Conservation (phyloP, 2,113 vertebrate genomes). For the Oncorhynchus nerka region DNA sequence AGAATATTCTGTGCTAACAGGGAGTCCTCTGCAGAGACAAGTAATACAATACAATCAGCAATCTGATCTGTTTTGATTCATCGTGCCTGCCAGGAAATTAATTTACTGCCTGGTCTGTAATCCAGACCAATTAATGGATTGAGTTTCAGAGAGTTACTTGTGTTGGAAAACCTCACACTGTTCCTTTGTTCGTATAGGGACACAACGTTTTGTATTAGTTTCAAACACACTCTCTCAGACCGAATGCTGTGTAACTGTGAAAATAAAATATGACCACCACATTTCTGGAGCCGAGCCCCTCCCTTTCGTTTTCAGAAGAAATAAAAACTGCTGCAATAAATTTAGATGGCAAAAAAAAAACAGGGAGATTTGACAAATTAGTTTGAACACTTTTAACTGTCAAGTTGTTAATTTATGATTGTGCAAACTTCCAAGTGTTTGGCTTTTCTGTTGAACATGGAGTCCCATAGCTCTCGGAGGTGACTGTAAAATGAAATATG, state of each 20-base stretch:
- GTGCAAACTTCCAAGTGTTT: constrained; percentile 78
- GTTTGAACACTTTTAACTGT: constrained; percentile 63
- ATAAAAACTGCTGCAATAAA: constrained; percentile 66
- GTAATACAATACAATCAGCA: too few species aligned
- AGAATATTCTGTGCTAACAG: too few species aligned
- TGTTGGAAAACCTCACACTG: constrained; percentile 14
- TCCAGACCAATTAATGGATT: constrained; percentile 31
- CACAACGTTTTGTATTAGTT: not conserved
- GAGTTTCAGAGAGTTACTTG: not conserved
- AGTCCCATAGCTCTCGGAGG: constrained; percentile 68
- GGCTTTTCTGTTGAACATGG: constrained; percentile 74
- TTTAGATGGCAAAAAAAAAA: constrained; percentile 56
- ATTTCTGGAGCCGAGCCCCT: constrained; percentile 7
- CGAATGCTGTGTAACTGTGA: not conserved
- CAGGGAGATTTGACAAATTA: constrained; percentile 74
- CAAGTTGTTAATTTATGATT: constrained; percentile 76
- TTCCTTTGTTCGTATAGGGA: constrained; percentile 14
- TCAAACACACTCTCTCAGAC: constrained; percentile 37
- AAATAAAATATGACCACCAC: constrained; percentile 45
- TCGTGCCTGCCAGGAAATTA: not conserved
- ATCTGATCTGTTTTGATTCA: too few species aligned
- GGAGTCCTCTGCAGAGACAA: too few species aligned
- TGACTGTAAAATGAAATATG: constrained; percentile 75
- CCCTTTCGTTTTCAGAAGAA: constrained; percentile 22
- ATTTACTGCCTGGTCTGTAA: constrained; percentile 30